Evolutionary conservation across 1,140 invertebrate genomes (phyloP), one percentile per base, ranked within the genome.

Genomic region (Conus ventricosus): DNA sequence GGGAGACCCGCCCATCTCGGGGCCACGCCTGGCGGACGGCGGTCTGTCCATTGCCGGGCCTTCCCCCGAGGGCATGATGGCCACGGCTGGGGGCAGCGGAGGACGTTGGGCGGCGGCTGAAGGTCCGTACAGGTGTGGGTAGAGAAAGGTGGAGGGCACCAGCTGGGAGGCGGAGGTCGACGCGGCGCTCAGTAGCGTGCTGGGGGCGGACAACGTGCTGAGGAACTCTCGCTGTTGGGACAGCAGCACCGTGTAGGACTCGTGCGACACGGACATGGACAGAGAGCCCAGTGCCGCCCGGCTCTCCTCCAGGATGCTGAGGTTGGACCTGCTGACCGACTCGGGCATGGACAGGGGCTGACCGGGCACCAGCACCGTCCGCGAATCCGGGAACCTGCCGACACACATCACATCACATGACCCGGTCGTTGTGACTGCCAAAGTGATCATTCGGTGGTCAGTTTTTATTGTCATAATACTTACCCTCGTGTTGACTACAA

Each of bases 221-320:
- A 83, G 82, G 82, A 83, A 83, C 53, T 93, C 92, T 75, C 82
- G 82, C 23, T 83, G 82, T 5, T 91, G 91, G 57, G 92, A 89
- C 20, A 91, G 90, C 84, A 93, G 90, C 84, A 90, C 90, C 4
- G 90, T 90, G 82, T 92, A 92, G 67, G 67, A 91, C n/a, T 88
- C 91, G 60, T 92, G 91, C 23, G 90, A 89, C 5, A 86, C 63
- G 39, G 90, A 20, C 25, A 82, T 20, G 23, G 82, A 57, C 53
- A 83, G 82, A 23, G 82, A 5, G 53, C 82, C 25, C 7, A 93
- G 91, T 13, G 92, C 82, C 17, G 82, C 92, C 39, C 92, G 89
- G 84, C 93, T 93, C 88, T 93, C 93, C 86, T 92, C 89, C 39
- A 93, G 87, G 81, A 93, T 93, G n/a, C 90, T 91, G 20, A 83